phyloP scores from a whole-genome alignment of 2,797 vertebrate species.

The Notolabrus celidotus region DNA sequence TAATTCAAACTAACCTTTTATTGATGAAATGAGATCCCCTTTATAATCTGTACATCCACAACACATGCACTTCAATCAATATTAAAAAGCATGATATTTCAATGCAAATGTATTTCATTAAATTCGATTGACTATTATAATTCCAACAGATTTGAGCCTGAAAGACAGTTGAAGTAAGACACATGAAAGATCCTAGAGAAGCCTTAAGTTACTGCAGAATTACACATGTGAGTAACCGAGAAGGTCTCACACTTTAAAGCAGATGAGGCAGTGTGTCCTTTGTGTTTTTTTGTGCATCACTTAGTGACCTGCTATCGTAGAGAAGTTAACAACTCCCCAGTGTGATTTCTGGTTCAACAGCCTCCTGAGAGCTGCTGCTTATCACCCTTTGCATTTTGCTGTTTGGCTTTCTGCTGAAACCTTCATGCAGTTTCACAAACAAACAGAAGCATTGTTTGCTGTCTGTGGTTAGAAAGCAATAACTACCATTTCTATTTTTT shows the following conservation, averaged over 20 bases:
- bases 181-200: too few relatives aligned
- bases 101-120: neutral
- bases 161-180: neutral
- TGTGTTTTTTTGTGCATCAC: conserved; percentile 34
- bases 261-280: neutral
- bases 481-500: neutral
- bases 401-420: conserved; percentile 42
- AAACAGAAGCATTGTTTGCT: conserved; percentile 28
- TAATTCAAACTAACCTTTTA: too few relatives aligned
- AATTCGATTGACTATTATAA: neutral
- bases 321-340: conserved; percentile 64
- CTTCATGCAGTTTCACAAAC: conserved; percentile 57
- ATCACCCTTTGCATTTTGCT: conserved; percentile 75
- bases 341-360: conserved; percentile 70
- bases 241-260: conserved; percentile 4
- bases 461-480: conserved; percentile 5
- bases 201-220: neutral
- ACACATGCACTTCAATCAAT: too few relatives aligned
- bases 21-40: too few relatives aligned
- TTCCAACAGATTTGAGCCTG: neutral
- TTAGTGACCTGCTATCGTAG: conserved; percentile 44
- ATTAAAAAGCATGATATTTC: too few relatives aligned
- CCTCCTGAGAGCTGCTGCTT: conserved; percentile 82
- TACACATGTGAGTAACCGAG: neutral
- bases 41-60: too few relatives aligned